Base-by-base conservation (phyloP, 2,797 vertebrate genomes). In the Thunnus albacares region DNA sequence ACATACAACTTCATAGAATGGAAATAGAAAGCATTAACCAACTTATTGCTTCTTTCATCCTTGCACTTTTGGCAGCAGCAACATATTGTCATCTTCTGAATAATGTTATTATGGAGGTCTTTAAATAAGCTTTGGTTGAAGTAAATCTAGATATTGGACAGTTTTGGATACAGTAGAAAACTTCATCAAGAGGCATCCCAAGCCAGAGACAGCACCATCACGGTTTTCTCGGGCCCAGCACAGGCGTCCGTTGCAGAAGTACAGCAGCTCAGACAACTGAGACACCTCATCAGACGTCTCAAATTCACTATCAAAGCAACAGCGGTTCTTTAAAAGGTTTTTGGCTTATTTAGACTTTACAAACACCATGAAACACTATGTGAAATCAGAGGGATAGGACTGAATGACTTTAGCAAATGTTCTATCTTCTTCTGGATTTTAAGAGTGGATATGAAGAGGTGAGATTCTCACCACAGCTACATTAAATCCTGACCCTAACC, bases 401-500 rank as follows among this genome's bases (percentile, higher is more conserved):
- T 55, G 55, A 7, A 30, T 56, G 49, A 52, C 58, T 70, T 75
- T 3, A 63, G 68, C 79, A 56, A 79, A 75, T 22, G 71, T 74
- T 10, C 35, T 30, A 55, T 80, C 59, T 77, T 72, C 38, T 69
- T 73, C 47, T 89, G 84, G 79, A 70, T 63, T 85, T 75, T 45
- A 28, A 74, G 61, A 62, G 77, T 58, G 75, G 69, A 65, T 35
- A 65, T 73, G 79, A 84, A 80, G 74, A 49, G 88, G 80, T 84
- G 82, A 84, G 49, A 63, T 60, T 66, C 47, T 78, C 83, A 77
- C 83, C 69, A 24, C 79, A 79, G 82, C 83, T 88, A 86, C 88
- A 81, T 90, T 87, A 68, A 89, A 85, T 75, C 68, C 79, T 76
- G 84, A 89, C 66, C 77, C 53, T 3, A 81, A 87, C 87, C 85